Conservation (phyloP, 2,113 vertebrate species). For the Seriola dumerili region DNA sequence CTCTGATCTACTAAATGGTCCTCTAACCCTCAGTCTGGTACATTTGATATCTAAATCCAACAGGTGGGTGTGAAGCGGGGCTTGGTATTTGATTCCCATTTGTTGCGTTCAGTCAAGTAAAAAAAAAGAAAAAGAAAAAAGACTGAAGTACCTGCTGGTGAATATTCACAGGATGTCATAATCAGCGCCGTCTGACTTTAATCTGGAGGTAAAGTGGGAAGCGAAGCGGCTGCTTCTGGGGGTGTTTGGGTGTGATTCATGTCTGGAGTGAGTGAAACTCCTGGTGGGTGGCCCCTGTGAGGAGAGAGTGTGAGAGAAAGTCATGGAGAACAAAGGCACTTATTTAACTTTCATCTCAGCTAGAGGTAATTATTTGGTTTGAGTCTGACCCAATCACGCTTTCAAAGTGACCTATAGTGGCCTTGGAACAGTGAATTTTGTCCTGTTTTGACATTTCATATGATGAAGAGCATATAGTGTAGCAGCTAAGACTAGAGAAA, state of each 20-base stretch:
- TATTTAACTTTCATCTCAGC: constrained; percentile 75
- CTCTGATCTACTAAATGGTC: constrained; percentile 54
- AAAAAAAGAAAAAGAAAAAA: constrained; percentile 15
- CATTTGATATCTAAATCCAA: constrained; percentile 67
- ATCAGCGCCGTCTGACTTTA: constrained; percentile 38
- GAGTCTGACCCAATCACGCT: constrained; percentile 66
- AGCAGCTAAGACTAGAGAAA: constrained; percentile 6
- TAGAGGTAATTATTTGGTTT: constrained; percentile 65
- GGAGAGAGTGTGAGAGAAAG: constrained; percentile 59
- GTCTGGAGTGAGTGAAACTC: constrained; percentile 73
- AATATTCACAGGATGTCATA: constrained; percentile 20
- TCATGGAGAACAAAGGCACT: constrained; percentile 68
- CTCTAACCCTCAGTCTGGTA: constrained; percentile 69
- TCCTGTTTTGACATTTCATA: constrained; percentile 42
- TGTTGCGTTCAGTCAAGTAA: constrained; percentile 38
- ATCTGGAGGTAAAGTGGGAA: constrained; percentile 29
- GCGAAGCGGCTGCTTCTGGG: constrained; percentile 5
- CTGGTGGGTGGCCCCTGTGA: constrained; percentile 74
- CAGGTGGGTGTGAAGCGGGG: constrained; percentile 63
- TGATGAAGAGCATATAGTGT: not conserved
- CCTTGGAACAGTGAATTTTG: constrained; percentile 29
- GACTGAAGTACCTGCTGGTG: constrained; percentile 43
- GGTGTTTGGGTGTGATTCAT: constrained; percentile 60
- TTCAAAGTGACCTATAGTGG: constrained; percentile 22
- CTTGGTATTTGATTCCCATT: constrained; percentile 29